These are phyloP conservation scores for Salminus brasiliensis DNA, from an alignment of 2,113 vertebrate genomes.

Conservation along the genomic window DNA sequence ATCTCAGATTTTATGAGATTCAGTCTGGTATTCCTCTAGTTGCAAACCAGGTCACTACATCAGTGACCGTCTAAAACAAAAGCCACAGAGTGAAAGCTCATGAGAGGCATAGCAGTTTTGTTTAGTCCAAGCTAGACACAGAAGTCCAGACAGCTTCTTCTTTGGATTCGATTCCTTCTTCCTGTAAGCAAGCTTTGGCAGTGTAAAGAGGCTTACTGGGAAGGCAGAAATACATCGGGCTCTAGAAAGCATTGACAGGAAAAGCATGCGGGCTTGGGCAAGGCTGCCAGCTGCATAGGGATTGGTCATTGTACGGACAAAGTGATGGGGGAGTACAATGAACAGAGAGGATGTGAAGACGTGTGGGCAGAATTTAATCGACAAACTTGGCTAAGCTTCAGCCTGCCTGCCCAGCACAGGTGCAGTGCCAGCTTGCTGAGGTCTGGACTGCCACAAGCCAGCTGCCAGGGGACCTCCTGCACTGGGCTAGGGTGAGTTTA, in stretches of 20 bases:
- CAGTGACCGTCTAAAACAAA: background rate
- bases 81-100: background rate
- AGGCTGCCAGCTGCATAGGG: slow-evolving; percentile 1
- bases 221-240: background rate
- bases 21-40: background rate
- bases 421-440: slow-evolving; percentile 48
- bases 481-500: slow-evolving; percentile 13
- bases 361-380: slow-evolving; percentile 18
- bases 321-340: slow-evolving; percentile 9
- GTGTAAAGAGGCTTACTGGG: slow-evolving; percentile 1
- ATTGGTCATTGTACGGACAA: background rate
- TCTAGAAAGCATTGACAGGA: background rate
- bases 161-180: background rate
- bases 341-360: slow-evolving; percentile 7
- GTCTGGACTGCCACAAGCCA: slow-evolving; percentile 30
- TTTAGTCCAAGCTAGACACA: no score
- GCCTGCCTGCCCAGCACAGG: slow-evolving; percentile 29
- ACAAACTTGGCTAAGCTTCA: slow-evolving; percentile 13
- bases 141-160: background rate
- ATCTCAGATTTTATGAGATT: background rate
- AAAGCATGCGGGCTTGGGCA: background rate
- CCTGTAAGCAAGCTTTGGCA: slow-evolving; percentile 8
- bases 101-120: no score
- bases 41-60: background rate
- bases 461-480: slow-evolving; percentile 42